Conservation (phyloP, 2,113 vertebrate species). For the Lepisosteus osseus region DNA sequence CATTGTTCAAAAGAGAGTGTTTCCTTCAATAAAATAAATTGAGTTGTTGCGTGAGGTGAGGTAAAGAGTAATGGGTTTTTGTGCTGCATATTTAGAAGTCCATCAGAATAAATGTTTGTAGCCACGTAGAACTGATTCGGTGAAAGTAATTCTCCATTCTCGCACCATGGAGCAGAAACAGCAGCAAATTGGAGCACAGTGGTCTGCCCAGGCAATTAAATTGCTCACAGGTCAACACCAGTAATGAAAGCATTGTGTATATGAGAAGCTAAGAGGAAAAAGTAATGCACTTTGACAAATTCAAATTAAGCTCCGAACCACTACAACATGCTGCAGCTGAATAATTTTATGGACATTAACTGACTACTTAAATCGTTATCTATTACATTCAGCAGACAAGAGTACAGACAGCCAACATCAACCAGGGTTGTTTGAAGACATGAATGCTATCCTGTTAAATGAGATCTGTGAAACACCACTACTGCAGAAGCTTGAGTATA, state of each 20-base stretch:
- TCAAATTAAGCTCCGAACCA: neutral
- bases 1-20: neutral
- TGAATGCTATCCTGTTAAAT: no score
- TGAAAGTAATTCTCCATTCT: neutral
- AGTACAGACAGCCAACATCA: neutral
- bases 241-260: constrained; percentile 18
- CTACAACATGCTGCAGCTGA: neutral
- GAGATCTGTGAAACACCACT: no score
- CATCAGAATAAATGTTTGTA: neutral
- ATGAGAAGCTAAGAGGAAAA: constrained; percentile 11
- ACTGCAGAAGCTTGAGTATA: no score
- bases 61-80: neutral
- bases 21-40: neutral
- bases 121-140: constrained; percentile 6
- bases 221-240: constrained; percentile 15
- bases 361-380: neutral
- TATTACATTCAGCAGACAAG: neutral
- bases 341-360: neutral
- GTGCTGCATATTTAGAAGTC: neutral
- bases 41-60: neutral
- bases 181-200: neutral
- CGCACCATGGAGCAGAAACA: neutral
- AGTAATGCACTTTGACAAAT: neutral
- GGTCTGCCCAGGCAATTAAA: constrained; percentile 23
- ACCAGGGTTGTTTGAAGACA: no score